A percentile compares a stretch with the other conserved stretches of the same genome.
These are phyloP conservation scores for Drosophila suboccidentalis DNA, from an alignment of 2,888 invertebrate species.

Conservation along the genomic window DNA sequence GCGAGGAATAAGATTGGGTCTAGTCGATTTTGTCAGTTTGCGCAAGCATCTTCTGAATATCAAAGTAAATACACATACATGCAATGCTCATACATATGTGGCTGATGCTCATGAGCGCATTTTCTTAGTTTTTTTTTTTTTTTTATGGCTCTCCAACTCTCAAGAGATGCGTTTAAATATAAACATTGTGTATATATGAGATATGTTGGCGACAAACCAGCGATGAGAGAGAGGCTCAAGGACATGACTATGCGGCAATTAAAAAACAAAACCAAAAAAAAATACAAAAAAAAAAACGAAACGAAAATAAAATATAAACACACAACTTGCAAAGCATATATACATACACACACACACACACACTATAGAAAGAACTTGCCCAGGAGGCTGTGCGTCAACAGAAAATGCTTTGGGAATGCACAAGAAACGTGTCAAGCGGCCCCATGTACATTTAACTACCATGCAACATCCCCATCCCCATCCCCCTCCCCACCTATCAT, in stretches of 20 bases:
- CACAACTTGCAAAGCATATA: constrained; percentile 9
- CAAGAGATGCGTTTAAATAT: constrained; percentile 62
- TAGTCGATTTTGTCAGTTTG: constrained; percentile 21
- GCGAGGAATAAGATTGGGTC: not conserved
- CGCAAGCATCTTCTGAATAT: constrained; percentile 31
- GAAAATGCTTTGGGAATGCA: constrained; percentile 43
- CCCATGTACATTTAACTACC: constrained; percentile 23
- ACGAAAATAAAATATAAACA: constrained; percentile 52
- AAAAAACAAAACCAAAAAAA: constrained; percentile 47
- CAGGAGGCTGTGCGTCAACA: constrained; percentile 54
- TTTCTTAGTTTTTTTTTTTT: constrained; percentile 9
- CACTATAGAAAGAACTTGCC: constrained; percentile 30
- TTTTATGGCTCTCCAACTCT: constrained; percentile 22
- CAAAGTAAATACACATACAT: constrained; percentile 24
- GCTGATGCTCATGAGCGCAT: constrained; percentile 14
- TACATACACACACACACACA: constrained; percentile 5
- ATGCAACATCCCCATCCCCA: not conserved
- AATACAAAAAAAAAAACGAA: constrained; percentile 32
- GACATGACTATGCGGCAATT: constrained; percentile 62
- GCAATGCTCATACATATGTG: not conserved
- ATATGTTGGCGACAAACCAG: constrained; percentile 21
- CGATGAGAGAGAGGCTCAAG: constrained; percentile 45
- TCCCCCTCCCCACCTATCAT: too few relatives aligned
- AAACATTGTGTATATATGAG: constrained; percentile 38
- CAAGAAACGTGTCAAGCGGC: constrained; percentile 59